Conservation (phyloP, 2,888 invertebrate species). For the Cordilura impudica region DNA sequence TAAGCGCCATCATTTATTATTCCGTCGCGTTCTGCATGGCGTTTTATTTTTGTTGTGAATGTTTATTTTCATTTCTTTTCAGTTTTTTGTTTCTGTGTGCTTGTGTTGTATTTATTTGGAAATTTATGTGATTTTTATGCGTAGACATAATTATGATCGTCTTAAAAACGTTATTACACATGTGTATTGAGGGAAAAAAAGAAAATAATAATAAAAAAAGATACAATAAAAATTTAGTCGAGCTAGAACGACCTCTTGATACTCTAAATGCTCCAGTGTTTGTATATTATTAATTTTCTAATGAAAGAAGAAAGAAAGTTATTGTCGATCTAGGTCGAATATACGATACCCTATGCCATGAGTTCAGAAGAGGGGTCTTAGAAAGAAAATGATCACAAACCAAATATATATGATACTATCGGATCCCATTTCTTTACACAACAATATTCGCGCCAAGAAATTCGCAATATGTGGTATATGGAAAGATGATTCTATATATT, state of each 20-base stretch:
- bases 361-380: too few species aligned
- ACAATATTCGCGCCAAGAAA: too few species aligned
- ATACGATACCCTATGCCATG: too few species aligned
- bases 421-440: too few species aligned
- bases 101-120: slow-evolving; percentile 71
- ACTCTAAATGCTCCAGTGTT: too few species aligned
- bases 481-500: too few species aligned
- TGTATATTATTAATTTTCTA: too few species aligned
- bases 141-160: slow-evolving; percentile 75
- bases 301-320: too few species aligned
- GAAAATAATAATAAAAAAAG: slow-evolving; percentile 23
- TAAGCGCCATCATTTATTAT: slow-evolving; percentile 77
- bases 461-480: too few species aligned
- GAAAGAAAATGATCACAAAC: too few species aligned
- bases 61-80: slow-evolving; percentile 19
- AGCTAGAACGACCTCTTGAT: background rate
- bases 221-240: background rate
- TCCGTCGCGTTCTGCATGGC: slow-evolving; percentile 64
- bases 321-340: too few species aligned
- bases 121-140: slow-evolving; percentile 77
- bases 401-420: too few species aligned
- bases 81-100: slow-evolving; percentile 45
- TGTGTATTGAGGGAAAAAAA: slow-evolving; percentile 38
- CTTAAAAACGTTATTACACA: slow-evolving; percentile 64
- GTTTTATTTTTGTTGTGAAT: slow-evolving; percentile 55